Evolutionary conservation across 2,797 vertebrate species (phyloP), one percentile per base, ranked within the genome.

Genomic region (Cossypha caffra): DNA sequence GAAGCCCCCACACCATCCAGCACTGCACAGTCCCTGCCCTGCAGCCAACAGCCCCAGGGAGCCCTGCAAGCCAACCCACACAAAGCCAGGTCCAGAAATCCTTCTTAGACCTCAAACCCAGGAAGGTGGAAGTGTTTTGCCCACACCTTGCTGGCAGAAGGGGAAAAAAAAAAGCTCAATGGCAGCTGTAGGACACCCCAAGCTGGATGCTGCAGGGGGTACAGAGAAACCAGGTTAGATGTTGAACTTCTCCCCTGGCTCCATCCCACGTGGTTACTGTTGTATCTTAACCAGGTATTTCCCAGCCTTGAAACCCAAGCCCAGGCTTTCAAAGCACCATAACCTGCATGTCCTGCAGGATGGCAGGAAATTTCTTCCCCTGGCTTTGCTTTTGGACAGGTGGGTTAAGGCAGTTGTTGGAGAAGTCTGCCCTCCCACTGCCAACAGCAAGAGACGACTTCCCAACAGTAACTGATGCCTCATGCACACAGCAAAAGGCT

Each of bases 261-360:
- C 50, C 80, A 57, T 13, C 45, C 45, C 4, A 1, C 6, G 0
- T 1, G 3, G 63, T 23, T 59, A 8, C 37, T 15, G 1, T 11
- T 8, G 0, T 10, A 47, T 24, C 54, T 42, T 29, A 35, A 45
- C 19, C 26, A 74, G 0, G 0, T 13, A 69, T 24, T 68, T 86
- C 47, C 42, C 58, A 78, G 45, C 35, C 64, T 74, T 52, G 76
- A 88, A 87, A 72, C 52, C 37, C 2, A 2, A 38, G 52, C 13
- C 16, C 20, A 26, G 48, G 12, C 26, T 67, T 88, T 63, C 57
- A 52, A 88, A 93, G 79, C 5, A 9, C 50, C 15, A 12, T 18
- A 55, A 91, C 11, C 37, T 3, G 40, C 14, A 15, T 1, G 40
- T 33, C 31, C 52, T 11, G 2, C n/a, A 54, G 66, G 66, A 43